Evolutionary conservation across 2,113 vertebrate species (phyloP), one percentile per base, ranked within the genome.

Genomic region (Arvicanthis niloticus): DNA sequence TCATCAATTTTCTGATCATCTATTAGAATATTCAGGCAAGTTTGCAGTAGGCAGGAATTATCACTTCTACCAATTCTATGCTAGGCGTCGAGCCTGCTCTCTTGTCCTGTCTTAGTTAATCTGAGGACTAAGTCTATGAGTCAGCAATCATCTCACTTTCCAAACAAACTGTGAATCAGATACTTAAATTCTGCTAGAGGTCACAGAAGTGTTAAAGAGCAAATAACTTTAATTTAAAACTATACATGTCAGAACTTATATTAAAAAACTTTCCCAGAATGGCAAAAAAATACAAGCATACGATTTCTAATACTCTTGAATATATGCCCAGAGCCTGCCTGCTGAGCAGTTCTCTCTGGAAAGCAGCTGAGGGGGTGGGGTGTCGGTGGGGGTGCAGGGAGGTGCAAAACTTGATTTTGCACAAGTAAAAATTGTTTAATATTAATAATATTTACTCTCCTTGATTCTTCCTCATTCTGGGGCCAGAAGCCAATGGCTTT

Each of bases 221-320:
- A 91, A 86, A 86, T 94, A 96, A 51, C 26, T 88, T 40, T 67
- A 48, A 91, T n/a, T 89, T 88, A 86, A 95, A 87, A 60, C 17
- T 56, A 68, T 37, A 81, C 4, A 56, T 6, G 51, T 37, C 65
- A 86, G 92, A 91, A 85, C 11, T 89, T 24, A 37, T 78, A 68
- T 72, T 88, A 91, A 93, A 93, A 92, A 37, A 80, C 48, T n/a
- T 48, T 29, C 34, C 21, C 31, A 93, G 85, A 85, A 95, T 70
- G 48, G 81, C 34, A 62, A 82, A 88, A 95, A 75, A 94, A 94
- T 40, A 45, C 70, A 94, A 76, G 16, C n/a, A 42, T 65, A 42
- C 62, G 56, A 62, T 56, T 72, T 58, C 75, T 88, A 31, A 80
- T 88, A 26, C 48, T 96, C 73, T 80, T 76, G 56, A 67, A 70